These are phyloP conservation scores for Neogale vison DNA, from an alignment of 2,113 vertebrate genomes.

Conservation along the genomic window DNA sequence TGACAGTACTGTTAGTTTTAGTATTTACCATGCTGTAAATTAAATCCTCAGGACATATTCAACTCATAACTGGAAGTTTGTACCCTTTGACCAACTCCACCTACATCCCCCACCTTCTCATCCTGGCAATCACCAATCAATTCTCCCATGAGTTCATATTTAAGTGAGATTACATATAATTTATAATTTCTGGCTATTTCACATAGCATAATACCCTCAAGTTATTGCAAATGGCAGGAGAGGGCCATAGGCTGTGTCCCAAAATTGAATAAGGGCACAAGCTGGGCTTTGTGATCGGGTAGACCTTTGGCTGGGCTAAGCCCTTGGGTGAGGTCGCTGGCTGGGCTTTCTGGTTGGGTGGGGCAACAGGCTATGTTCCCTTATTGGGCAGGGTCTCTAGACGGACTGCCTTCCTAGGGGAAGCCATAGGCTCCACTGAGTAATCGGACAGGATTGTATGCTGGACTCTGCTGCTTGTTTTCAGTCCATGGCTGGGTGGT, in stretches of 20 bases:
- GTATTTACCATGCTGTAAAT: no score
- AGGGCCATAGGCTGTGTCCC: not conserved
- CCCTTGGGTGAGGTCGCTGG: not conserved
- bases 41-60: not conserved
- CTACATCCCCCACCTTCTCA: not conserved
- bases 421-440: not conserved
- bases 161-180: not conserved
- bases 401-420: not conserved
- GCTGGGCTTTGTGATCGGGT: not conserved
- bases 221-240: not conserved
- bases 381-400: not conserved
- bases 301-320: not conserved
- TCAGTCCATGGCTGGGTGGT: not conserved
- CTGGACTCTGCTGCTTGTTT: not conserved
- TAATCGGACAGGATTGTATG: not conserved
- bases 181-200: not conserved
- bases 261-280: not conserved
- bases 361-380: not conserved
- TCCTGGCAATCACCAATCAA: no score
- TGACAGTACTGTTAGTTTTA: not conserved
- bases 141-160: not conserved
- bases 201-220: not conserved
- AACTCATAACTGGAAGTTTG: not conserved
- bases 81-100: not conserved
- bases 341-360: not conserved